Conservation (phyloP, 2,797 vertebrate species). For the Phataginus tetradactyla region DNA sequence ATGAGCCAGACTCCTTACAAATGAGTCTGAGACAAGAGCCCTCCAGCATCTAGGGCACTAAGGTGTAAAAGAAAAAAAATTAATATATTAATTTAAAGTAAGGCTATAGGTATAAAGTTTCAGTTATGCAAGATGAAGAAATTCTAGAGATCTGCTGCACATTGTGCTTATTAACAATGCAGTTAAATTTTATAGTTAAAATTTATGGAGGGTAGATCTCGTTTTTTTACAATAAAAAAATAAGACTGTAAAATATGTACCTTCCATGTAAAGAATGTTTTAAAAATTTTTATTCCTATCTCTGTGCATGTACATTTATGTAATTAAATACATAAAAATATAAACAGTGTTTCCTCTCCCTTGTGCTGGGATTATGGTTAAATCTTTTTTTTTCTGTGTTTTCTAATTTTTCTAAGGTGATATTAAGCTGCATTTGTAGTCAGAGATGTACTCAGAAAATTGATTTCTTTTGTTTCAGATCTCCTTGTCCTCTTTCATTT, state of each 20-base stretch:
- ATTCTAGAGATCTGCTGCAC: not conserved
- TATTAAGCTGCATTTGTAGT: constrained; percentile 36
- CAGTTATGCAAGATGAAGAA: not conserved
- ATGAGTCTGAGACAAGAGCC: not conserved
- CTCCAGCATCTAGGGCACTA: not conserved
- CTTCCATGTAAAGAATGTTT: not conserved
- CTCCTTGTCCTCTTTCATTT: not conserved
- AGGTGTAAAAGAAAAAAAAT: not conserved
- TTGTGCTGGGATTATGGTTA: not conserved
- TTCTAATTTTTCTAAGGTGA: constrained; percentile 43
- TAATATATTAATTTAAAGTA: constrained; percentile 22
- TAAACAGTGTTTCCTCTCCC: not conserved
- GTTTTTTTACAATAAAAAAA: not conserved
- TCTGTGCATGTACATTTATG: not conserved
- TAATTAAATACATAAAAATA: constrained; percentile 7
- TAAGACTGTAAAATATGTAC: not conserved
- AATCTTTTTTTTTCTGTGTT: not conserved
- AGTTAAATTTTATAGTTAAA: not conserved
- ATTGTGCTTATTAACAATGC: not conserved
- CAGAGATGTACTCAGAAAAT: not conserved
- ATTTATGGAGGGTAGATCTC: not conserved
- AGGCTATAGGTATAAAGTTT: not conserved
- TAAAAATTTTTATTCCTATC: not conserved
- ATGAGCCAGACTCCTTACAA: not conserved
- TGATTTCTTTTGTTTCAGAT: not conserved